Evolutionary conservation across 2,113 vertebrate genomes (phyloP).

Genomic region (Mola mola): DNA sequence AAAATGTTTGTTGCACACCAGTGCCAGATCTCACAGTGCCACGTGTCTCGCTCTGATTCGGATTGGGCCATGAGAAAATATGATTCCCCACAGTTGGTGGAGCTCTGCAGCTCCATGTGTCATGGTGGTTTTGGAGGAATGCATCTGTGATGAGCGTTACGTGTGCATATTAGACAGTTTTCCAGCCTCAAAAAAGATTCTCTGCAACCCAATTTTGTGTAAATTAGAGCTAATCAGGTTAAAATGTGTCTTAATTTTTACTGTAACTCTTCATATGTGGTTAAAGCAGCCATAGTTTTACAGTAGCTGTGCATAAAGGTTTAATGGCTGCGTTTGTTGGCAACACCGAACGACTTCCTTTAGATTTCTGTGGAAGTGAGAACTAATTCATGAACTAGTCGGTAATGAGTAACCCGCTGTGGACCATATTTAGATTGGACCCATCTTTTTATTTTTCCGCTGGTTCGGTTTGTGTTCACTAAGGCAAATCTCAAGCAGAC

Average conservation of each 20-base stretch:
- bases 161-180: constrained; percentile 38
- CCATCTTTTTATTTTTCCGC: too few species aligned
- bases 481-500: too few species aligned
- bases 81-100: constrained; percentile 47
- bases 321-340: neutral
- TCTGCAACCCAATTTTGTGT: constrained; percentile 23
- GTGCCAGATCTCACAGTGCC: constrained; percentile 20
- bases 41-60: constrained; percentile 48
- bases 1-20: constrained; percentile 32
- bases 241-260: constrained; percentile 2
- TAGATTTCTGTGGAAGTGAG: neutral
- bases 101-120: constrained; percentile 45
- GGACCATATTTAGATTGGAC: too few species aligned
- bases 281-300: constrained; percentile 1
- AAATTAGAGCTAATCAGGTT: constrained; percentile 2
- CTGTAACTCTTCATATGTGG: neutral
- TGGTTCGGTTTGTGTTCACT: too few species aligned
- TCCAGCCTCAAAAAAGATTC: constrained; percentile 35
- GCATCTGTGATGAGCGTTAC: constrained; percentile 62
- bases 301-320: neutral
- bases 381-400: too few species aligned
- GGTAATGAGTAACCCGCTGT: too few species aligned
- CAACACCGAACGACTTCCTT: neutral
- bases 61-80: constrained; percentile 50
- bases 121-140: constrained; percentile 64